Evolutionary conservation across 2,113 vertebrate species (phyloP), one percentile per base, ranked within the genome.

Genomic region (Amphiprion ocellaris): DNA sequence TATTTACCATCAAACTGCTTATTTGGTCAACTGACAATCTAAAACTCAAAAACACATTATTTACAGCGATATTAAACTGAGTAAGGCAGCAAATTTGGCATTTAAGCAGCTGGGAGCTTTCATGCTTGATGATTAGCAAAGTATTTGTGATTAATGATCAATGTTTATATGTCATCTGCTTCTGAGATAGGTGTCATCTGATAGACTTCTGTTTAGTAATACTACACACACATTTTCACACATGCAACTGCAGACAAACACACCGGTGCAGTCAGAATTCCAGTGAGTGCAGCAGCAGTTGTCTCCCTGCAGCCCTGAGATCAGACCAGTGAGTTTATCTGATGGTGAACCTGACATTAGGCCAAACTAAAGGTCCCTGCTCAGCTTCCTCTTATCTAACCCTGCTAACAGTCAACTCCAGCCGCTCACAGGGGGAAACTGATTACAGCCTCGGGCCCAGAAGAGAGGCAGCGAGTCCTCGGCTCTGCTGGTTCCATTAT

Each of bases 311-410:
- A 82, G 83, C 86, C 47, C 7, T 15, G 50, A 89, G 91, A 92
- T 92, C 76, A 79, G 87, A 90, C 92, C 89, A 90, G 81, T 30
- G 17, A 60, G 70, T 86, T 90, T 88, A 92, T 91, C 90, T 91
- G 91, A 91, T 92, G 77, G 80, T 82, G 86, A 87, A 81, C 73
- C 81, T 87, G 87, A 91, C 90, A 92, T 92, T 80, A 92, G 83
- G 59, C 84, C 86, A 77, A 90, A 86, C 89, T 87, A 84, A 81
- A 90, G 83, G 87, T 85, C 87, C 55, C 83, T 88, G 87, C 75
- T 85, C 75, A 49, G 82, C 76, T 86, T 83, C 82, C 84, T 87
- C 78, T 90, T 88, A 89, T 90, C 91, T 89, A 74, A 62, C 83
- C 87, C 85, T 52, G 86, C 68, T 47, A 81, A 89, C 81, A 82